A percentile compares a stretch with the other conserved stretches of the same genome.
Conservation (phyloP, 2,797 vertebrate species). For the Cetoscarus ocellatus region DNA sequence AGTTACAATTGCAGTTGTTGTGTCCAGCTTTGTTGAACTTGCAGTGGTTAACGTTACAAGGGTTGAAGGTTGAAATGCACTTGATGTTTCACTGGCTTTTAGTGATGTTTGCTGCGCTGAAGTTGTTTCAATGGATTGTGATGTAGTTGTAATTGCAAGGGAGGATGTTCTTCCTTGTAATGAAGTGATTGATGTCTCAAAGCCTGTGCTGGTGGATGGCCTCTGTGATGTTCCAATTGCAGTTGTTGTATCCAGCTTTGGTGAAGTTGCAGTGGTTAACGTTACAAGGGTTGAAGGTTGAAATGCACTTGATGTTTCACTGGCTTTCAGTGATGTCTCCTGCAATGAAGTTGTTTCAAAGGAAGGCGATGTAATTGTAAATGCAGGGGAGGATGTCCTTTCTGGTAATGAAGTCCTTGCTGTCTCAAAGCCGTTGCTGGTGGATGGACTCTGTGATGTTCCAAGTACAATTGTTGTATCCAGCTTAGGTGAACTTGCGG, state of each 20-base stretch:
- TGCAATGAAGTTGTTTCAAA: background rate
- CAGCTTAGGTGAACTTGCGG: too few species aligned
- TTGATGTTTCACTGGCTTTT: too few species aligned
- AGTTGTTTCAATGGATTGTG: background rate
- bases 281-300: background rate
- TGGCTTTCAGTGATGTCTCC: background rate
- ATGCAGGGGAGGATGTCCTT: background rate
- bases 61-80: too few species aligned
- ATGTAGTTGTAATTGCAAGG: background rate
- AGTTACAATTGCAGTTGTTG: background rate
- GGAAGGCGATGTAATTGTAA: background rate
- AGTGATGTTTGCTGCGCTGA: background rate
- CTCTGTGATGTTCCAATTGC: background rate
- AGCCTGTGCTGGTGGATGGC: background rate
- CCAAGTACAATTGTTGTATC: too few species aligned
- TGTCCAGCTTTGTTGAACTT: background rate
- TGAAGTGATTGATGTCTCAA: too few species aligned
- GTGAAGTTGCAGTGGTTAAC: background rate
- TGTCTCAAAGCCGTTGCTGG: background rate
- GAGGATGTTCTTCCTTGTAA: background rate
- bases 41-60: too few species aligned
- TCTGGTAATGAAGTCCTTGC: background rate
- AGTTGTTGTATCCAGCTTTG: background rate
- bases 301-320: background rate
- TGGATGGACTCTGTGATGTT: background rate